Base-by-base conservation (phyloP, 2,113 vertebrate genomes). In the Trematocara macrostoma region DNA sequence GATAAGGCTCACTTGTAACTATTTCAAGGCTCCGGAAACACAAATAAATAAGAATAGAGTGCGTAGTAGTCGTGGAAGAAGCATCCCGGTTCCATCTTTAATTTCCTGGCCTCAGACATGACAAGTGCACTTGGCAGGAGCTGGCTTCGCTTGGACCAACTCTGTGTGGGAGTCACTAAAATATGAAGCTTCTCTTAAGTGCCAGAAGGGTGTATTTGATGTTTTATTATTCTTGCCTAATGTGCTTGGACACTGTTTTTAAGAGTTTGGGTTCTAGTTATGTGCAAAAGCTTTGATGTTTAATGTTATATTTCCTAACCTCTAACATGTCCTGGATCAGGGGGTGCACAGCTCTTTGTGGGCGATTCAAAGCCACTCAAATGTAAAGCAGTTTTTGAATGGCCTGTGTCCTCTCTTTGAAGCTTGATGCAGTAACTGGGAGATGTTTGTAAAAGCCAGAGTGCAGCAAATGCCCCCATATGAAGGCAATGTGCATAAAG, bases 121-220 rank as follows among this genome's bases (percentile, higher is more conserved):
- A 82, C 81, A 87, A 86, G 86, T 88, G 89, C 82, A 52, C 80
- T 88, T 84, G 82, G 84, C 85, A 7, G 74, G 64, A 79, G 71
- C 81, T 83, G 83, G 20, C 31, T 45, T 7, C 47, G 40, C 49
- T 88, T 83, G 79, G 71, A 83, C 55, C 56, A 38, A 16, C 42
- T 45, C 64, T n/a, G 23, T 84, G 82, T 84, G 18, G 38, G 81
- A 83, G 64, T 88, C 88, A 83, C 69, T 78, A 2, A 80, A 85
- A 85, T 74, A 85, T 81, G 88, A 69, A 85, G 86, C 79, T 76
- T 82, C 79, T 20, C 26, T 6, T 5, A 40, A 7, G 26, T 40
- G 81, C 76, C 71, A 76, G 80, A 90, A 88, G 84, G 79, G 84
- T 89, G 86, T 83, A 78, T 91, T 91, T 86, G 45, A 89, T 85